Evolutionary conservation across 2,797 vertebrate genomes (phyloP).

Genomic region (Meriones psammophilus): DNA sequence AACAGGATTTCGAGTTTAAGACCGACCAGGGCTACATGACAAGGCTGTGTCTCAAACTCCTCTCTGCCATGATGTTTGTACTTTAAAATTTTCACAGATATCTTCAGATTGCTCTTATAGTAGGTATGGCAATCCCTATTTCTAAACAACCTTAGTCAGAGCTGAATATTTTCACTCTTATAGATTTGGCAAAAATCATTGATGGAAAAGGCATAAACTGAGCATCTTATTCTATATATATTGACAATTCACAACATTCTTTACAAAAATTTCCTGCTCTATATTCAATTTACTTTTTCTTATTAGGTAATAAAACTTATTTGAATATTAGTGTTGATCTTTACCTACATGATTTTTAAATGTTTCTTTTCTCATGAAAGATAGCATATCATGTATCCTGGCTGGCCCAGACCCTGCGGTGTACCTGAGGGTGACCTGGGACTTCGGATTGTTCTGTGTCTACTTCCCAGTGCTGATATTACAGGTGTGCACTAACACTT

Average conservation of each 20-base stretch:
- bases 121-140: not conserved
- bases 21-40: not conserved
- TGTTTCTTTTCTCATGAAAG: not conserved
- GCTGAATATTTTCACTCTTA: not conserved
- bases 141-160: not conserved
- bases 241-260: not conserved
- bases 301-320: not conserved
- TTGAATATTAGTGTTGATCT: constrained; percentile 13
- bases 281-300: constrained; percentile 27
- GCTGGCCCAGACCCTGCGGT: not conserved
- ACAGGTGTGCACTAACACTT: not conserved
- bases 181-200: constrained; percentile 18
- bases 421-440: not conserved
- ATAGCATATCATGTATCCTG: too few relatives aligned
- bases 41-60: not conserved
- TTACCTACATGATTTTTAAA: not conserved
- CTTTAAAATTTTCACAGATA: not conserved
- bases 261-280: not conserved
- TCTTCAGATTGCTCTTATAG: constrained; percentile 8
- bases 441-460: not conserved
- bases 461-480: not conserved
- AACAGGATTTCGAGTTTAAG: not conserved
- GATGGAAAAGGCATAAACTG: not conserved
- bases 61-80: not conserved
- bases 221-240: not conserved